A percentile compares a stretch with the other conserved stretches of the same genome.
phyloP scores from a whole-genome alignment of 2,888 invertebrate genomes.

The Scaptodrosophila latifasciaeformis region DNA sequence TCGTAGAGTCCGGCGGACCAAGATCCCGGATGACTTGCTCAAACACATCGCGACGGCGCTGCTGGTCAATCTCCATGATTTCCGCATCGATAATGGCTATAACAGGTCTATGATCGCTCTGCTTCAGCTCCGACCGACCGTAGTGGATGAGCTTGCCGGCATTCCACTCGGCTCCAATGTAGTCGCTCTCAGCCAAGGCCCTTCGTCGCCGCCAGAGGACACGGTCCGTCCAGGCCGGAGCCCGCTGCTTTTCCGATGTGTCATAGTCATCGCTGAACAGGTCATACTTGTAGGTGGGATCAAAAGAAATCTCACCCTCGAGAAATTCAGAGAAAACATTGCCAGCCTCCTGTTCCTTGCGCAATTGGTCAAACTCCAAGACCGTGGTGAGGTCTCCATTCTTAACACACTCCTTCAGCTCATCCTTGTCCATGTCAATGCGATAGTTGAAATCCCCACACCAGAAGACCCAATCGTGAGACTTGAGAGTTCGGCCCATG shows the following conservation, averaged over 20 bases:
- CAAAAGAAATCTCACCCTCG: constrained; percentile 93
- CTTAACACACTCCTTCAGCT: constrained; percentile 88
- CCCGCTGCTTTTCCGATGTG: constrained; percentile 97
- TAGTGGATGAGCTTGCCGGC: constrained; percentile 90
- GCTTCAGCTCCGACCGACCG: constrained; percentile 93
- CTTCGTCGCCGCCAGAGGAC: constrained; percentile 93
- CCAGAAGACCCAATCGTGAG: constrained; percentile 99
- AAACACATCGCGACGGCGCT: constrained; percentile 82
- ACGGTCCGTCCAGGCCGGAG: constrained; percentile 99
- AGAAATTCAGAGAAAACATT: constrained; percentile 93
- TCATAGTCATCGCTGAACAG: constrained; percentile 99
- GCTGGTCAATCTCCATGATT: constrained; percentile 85
- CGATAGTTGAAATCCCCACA: constrained; percentile 99
- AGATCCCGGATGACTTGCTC: constrained; percentile 88
- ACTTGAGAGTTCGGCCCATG: constrained; percentile 92
- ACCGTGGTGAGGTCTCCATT: constrained; percentile 81
- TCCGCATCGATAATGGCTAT: constrained; percentile 93
- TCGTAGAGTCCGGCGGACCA: constrained; percentile 96
- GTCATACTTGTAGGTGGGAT: constrained; percentile 99
- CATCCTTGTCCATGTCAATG: constrained; percentile 95
- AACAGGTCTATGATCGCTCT: constrained; percentile 98
- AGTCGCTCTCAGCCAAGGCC: constrained; percentile 82
- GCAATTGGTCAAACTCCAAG: constrained; percentile 91
- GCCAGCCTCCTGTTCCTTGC: constrained; percentile 84
- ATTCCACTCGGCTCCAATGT: constrained; percentile 79